Base-by-base conservation (phyloP, 2,797 vertebrate genomes). In the Micromesistius poutassou region DNA sequence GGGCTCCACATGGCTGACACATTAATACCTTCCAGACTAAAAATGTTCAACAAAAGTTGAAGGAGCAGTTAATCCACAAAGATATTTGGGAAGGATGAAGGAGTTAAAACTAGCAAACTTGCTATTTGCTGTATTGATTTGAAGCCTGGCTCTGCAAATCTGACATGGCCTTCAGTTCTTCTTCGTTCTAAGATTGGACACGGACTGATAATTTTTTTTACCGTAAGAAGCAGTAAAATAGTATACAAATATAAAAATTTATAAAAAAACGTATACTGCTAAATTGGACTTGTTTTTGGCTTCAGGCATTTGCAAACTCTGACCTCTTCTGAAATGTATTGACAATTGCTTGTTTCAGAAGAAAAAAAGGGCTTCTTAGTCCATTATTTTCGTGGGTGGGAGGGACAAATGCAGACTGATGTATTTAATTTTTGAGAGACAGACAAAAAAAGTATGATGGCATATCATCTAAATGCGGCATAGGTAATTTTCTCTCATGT, bases 1-100 rank as follows among this genome's bases (percentile, higher is more conserved):
- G 90, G 90, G 92, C 91, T 92, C 91, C 87, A 89, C 90, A 92
- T 92, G 89, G 87, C 89, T 92, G 91, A 91, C 92, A 91, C 91
- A 92, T 93, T 94, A 94, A 92, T 92, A 91, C 93, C 89, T 89
- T 90, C 87, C 90, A 86, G 77, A 88, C 86, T 90, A 88, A 92
- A 92, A 90, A 71, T 16, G 30, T 30, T 31, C 30, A 22, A 33
- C 92, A 94, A 94, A 94, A 90, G 89, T 84, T 89, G 87, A 89
- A 88, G 89, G 89, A 91, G 88, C 89, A 90, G 88, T 88, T 93
- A 93, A 93, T 94, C 93, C 91, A 80, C 87, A 87, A 90, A 86
- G 90, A 89, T 92, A 87, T 86, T 85, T 85, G 80, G 83, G 71
- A 77, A 84, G 87, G 89, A 89, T 89, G 87, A 91, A 85, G 86